A percentile compares a stretch with the other conserved stretches of the same genome.
Evolutionary conservation across 2,113 vertebrate species (phyloP).

Genomic region (Thunnus thynnus): DNA sequence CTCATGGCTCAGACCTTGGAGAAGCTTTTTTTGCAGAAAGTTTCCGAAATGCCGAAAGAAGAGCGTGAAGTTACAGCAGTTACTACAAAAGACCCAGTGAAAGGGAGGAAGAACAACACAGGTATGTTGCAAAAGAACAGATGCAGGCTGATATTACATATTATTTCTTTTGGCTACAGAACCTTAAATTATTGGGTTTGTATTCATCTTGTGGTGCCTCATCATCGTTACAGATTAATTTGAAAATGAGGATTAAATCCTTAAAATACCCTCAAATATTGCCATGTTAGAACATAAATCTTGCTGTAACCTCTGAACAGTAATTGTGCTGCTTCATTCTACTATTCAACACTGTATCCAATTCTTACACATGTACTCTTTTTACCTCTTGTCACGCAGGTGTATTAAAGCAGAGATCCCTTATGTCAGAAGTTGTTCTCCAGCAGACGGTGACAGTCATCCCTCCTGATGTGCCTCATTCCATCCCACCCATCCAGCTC

Average conservation of each 20-base stretch:
- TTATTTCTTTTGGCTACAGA: neutral
- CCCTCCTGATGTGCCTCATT: constrained; percentile 64
- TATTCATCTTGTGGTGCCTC: neutral
- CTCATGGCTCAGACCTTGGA: constrained; percentile 94
- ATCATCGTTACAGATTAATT: neutral
- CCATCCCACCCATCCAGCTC: constrained; percentile 66
- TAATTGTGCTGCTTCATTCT: neutral
- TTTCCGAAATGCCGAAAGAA: constrained; percentile 91
- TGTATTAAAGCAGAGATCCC: constrained; percentile 71
- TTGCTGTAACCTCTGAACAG: neutral
- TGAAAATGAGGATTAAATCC: neutral
- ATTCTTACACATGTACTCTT: neutral
- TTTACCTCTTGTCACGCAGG: constrained; percentile 51
- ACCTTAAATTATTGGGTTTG: neutral
- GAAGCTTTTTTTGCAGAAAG: constrained; percentile 91
- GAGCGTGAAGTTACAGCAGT: constrained; percentile 81
- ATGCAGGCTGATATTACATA: too few species aligned
- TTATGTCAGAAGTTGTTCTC: constrained; percentile 78
- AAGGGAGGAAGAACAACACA: constrained; percentile 73
- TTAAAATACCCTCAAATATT: neutral
- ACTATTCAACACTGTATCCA: neutral
- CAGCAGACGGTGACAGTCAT: constrained; percentile 82
- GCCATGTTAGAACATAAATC: too few species aligned
- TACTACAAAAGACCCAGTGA: constrained; percentile 82
- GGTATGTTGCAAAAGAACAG: constrained; percentile 53